Conservation (phyloP, 2,797 vertebrate genomes). For the Gallinago solitaria region DNA sequence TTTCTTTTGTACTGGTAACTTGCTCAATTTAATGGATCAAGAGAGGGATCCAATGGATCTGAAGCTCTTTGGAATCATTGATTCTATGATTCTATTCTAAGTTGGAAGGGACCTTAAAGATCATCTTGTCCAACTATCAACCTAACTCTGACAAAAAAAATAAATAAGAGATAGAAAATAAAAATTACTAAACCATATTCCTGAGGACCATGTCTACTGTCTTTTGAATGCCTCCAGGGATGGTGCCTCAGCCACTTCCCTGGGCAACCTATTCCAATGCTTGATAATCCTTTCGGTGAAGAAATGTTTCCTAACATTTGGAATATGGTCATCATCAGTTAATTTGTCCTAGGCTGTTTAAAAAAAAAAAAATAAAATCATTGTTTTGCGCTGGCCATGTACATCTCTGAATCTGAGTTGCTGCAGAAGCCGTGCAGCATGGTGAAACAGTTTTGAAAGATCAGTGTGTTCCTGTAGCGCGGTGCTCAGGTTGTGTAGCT, state of each 20-base stretch:
- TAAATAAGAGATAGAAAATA: no score
- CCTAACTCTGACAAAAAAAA: no score
- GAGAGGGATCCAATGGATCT: neutral
- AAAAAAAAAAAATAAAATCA: neutral
- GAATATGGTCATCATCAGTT: neutral
- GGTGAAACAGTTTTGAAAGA: accelerated
- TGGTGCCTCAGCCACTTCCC: no score
- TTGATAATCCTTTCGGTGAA: no score
- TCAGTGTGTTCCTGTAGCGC: accelerated
- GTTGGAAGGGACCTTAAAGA: no score
- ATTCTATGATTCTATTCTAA: no score
- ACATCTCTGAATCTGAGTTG: neutral
- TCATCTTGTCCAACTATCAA: no score
- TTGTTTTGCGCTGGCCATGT: neutral
- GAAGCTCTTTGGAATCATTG: neutral
- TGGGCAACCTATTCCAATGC: no score
- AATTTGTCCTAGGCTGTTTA: neutral
- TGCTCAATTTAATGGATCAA: neutral
- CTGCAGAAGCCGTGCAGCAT: neutral
- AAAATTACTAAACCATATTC: no score
- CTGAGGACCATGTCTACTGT: no score
- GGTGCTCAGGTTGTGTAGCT: accelerated
- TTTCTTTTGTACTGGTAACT: neutral
- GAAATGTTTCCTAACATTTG: neutral
- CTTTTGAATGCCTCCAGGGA: no score